Evolutionary conservation across 2,113 vertebrate species (phyloP).

Genomic region (Sylvia atricapilla): DNA sequence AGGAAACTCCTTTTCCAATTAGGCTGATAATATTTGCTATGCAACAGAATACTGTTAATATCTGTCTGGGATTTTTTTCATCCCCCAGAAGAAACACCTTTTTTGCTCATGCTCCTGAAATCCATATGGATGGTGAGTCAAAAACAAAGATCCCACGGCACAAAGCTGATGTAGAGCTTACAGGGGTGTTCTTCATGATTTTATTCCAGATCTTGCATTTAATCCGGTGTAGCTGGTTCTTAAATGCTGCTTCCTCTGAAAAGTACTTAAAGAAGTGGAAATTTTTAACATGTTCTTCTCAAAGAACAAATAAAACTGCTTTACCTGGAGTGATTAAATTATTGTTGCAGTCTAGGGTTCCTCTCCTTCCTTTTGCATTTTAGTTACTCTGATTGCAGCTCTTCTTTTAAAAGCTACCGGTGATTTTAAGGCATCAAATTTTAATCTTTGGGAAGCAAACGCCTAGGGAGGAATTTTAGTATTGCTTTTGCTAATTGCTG

Average conservation of each 20-base stretch:
- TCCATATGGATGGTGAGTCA: fast-evolving
- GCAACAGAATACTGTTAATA: neutral
- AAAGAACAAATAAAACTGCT: neutral
- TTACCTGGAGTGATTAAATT: neutral
- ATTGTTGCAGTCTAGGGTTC: neutral
- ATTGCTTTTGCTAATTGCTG: neutral
- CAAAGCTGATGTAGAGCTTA: neutral
- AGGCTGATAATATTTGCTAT: neutral
- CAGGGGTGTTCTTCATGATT: neutral
- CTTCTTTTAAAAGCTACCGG: neutral
- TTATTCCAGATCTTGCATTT: neutral
- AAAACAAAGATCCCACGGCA: neutral
- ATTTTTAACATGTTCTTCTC: neutral
- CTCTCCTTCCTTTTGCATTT: neutral
- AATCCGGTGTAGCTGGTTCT: neutral
- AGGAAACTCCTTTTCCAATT: constrained; percentile 2
- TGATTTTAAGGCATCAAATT: neutral
- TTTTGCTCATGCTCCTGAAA: neutral
- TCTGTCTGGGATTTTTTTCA: neutral
- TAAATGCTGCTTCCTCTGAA: neutral
- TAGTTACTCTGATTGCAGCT: neutral
- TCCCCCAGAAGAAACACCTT: neutral
- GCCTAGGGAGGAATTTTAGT: neutral
- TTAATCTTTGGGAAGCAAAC: neutral
- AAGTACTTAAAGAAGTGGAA: neutral